Evolutionary conservation across 1,140 invertebrate species (phyloP).

Genomic region (Antheraea pernyi): DNA sequence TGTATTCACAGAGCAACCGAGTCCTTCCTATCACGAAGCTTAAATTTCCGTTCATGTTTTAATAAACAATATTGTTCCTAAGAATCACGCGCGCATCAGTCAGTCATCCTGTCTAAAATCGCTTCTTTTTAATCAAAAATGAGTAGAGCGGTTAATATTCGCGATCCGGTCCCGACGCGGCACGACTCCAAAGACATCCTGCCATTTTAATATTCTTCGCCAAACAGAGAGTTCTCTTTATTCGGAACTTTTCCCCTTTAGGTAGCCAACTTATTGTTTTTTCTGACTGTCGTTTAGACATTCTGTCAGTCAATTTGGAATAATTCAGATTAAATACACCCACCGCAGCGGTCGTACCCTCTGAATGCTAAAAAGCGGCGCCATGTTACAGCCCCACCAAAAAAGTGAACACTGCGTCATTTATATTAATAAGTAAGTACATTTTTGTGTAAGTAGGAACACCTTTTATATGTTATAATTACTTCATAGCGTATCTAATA

Average conservation of each 20-base stretch:
- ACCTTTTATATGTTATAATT: too few relatives aligned
- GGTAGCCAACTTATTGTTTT: constrained; percentile 56
- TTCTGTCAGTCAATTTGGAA: constrained; percentile 67
- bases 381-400: constrained; percentile 36
- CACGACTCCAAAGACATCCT: constrained; percentile 33
- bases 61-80: constrained; percentile 59
- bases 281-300: constrained; percentile 57
- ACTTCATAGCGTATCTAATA: too few relatives aligned
- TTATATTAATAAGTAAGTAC: too few relatives aligned
- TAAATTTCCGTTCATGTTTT: constrained; percentile 69
- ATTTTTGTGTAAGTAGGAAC: too few relatives aligned
- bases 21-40: constrained; percentile 69
- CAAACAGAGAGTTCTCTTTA: constrained; percentile 56
- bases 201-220: constrained; percentile 64
- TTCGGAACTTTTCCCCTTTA: constrained; percentile 47
- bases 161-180: constrained; percentile 42
- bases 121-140: constrained; percentile 63
- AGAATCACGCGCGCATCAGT: constrained; percentile 61
- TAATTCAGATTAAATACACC: constrained; percentile 75
- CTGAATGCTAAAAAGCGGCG: constrained; percentile 60
- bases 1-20: constrained; percentile 53
- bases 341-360: constrained; percentile 47
- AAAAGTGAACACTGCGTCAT: constrained; percentile 47
- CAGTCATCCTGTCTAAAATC: constrained; percentile 69
- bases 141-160: constrained; percentile 62